Percentiles rank a stretch among this genome's conserved stretches.
These are phyloP conservation scores for Himalopsyche kuldschensis DNA, from an alignment of 2,888 invertebrate species.

Conservation along the genomic window DNA sequence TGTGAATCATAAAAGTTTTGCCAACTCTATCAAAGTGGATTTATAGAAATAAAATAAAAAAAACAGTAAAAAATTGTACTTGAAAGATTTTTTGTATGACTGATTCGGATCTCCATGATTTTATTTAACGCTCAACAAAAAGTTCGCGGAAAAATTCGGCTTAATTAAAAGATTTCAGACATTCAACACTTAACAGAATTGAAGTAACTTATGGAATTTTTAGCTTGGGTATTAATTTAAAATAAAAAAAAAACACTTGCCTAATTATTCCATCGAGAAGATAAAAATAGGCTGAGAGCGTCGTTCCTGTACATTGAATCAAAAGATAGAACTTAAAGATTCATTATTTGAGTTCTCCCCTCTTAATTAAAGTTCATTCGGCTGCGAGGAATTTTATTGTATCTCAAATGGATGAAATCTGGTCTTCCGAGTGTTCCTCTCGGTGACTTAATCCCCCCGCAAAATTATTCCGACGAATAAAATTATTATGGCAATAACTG, in stretches of 20 bases:
- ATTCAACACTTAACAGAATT: not conserved
- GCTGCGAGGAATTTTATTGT: constrained; percentile 34
- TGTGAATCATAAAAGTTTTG: too few relatives aligned
- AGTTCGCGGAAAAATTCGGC: too few relatives aligned
- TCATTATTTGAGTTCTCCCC: constrained; percentile 25
- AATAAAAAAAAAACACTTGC: not conserved
- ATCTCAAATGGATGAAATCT: constrained; percentile 31
- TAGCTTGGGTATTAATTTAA: not conserved
- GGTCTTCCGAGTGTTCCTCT: constrained; percentile 29
- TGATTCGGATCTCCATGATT: too few relatives aligned
- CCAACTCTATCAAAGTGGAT: too few relatives aligned
- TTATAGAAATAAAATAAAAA: too few relatives aligned
- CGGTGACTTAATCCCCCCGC: constrained; percentile 23
- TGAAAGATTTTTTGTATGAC: too few relatives aligned
- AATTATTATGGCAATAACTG: constrained; percentile 19
- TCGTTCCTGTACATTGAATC: not conserved
- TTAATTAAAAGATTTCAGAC: not conserved
- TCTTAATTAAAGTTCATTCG: constrained; percentile 36
- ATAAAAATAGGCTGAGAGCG: not conserved
- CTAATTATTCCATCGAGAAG: not conserved
- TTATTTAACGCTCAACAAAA: too few relatives aligned
- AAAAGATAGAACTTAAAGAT: not conserved
- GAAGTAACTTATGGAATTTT: not conserved
- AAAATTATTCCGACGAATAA: constrained; percentile 27
- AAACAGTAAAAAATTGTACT: too few relatives aligned